Evolutionary conservation across 1,140 invertebrate genomes (phyloP).

Genomic region (Scaptomyza pallida): DNA sequence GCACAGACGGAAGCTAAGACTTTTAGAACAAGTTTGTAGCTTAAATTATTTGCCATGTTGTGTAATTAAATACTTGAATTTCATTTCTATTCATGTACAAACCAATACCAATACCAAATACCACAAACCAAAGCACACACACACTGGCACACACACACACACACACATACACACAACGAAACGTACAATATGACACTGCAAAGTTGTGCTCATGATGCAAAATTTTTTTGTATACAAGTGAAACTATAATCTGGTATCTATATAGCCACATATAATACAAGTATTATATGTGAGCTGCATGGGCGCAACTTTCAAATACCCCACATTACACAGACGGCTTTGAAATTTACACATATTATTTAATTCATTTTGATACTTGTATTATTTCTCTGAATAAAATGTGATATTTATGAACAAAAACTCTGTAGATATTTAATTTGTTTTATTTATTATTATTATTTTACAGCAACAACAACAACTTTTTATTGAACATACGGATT

Average conservation of each 20-base stretch:
- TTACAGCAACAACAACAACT: not conserved
- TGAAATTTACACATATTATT: slow-evolving; percentile 46
- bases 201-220: slow-evolving; percentile 31
- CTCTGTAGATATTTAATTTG: slow-evolving; percentile 20
- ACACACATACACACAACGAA: slow-evolving; percentile 23
- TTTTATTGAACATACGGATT: slow-evolving; percentile 12
- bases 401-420: slow-evolving; percentile 31
- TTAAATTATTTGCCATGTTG: slow-evolving; percentile 84
- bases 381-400: slow-evolving; percentile 34
- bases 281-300: slow-evolving; percentile 4
- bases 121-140: slow-evolving; percentile 56
- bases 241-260: not conserved
- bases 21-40: slow-evolving; percentile 93
- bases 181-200: slow-evolving; percentile 35
- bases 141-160: slow-evolving; percentile 30
- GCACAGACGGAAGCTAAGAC: slow-evolving; percentile 92
- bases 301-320: slow-evolving; percentile 40
- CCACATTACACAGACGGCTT: slow-evolving; percentile 60
- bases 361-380: slow-evolving; percentile 25
- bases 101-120: slow-evolving; percentile 69
- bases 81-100: slow-evolving; percentile 84
- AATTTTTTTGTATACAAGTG: not conserved
- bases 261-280: slow-evolving; percentile 3
- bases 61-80: slow-evolving; percentile 84
- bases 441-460: slow-evolving; percentile 21